Evolutionary conservation across 1,140 invertebrate genomes (phyloP).

Genomic region (Babylonia areolata): DNA sequence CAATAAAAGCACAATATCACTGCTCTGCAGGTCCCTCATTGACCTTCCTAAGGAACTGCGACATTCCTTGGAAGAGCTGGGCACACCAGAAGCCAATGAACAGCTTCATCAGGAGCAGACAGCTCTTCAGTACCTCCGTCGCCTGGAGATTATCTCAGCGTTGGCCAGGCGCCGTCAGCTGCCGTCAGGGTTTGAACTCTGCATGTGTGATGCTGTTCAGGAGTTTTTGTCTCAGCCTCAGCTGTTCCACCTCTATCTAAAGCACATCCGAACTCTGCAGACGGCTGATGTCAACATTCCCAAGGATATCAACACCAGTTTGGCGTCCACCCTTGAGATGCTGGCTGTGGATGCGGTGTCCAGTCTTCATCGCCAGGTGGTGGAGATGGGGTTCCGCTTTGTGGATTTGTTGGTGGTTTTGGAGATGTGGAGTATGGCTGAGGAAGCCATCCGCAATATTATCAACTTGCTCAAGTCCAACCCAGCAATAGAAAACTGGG

Average conservation of each 20-base stretch:
- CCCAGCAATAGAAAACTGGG: constrained; percentile 63
- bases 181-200: constrained; percentile 68
- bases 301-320: constrained; percentile 65
- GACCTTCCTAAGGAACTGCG: constrained; percentile 62
- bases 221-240: constrained; percentile 64
- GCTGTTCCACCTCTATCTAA: constrained; percentile 68
- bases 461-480: constrained; percentile 62
- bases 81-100: constrained; percentile 78
- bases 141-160: constrained; percentile 92
- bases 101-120: constrained; percentile 97
- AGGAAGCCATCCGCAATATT: constrained; percentile 58
- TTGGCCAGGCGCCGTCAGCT: constrained; percentile 62
- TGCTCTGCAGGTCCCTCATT: constrained; percentile 62
- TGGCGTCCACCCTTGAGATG: constrained; percentile 57
- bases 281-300: constrained; percentile 59
- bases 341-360: constrained; percentile 35
- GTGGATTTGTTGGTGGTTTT: constrained; percentile 63
- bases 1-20: too few relatives aligned
- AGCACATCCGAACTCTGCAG: constrained; percentile 63
- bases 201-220: constrained; percentile 67
- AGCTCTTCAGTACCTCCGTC: constrained; percentile 94
- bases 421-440: constrained; percentile 61
- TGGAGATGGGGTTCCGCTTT: constrained; percentile 61
- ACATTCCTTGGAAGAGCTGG: constrained; percentile 53
- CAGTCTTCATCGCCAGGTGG: constrained; percentile 35